Evolutionary conservation across 2,113 vertebrate species (phyloP), one percentile per base, ranked within the genome.

Genomic region (Acanthisitta chloris): DNA sequence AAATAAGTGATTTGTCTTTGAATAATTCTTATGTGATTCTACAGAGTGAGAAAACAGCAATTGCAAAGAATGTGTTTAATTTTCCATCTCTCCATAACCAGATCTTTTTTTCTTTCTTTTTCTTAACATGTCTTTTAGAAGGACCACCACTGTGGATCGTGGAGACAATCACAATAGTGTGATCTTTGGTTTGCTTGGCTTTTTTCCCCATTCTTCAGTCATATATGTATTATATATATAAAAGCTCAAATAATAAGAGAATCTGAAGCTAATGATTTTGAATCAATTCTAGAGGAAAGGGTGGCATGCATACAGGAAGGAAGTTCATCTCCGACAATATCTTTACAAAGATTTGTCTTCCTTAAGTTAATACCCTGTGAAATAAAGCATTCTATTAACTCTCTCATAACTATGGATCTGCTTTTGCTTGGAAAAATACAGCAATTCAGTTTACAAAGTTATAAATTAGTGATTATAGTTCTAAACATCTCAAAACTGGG

Each of bases 1-100:
- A 69, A 59, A 79, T 9, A 38, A 4, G 3, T 61, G 4, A 33
- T 31, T 23, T 34, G 3, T 24, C 21, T 61, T 36, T 31, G 23
- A 54, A 59, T 36, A 49, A 31, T 82, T 49, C 40, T 55, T 61
- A 25, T 14, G 7, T n/a, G 7, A 34, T 52, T 64, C 20, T 62
- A 29, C 19, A 33, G 36, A 65, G 3, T 24, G 9, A 69, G 15
- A 13, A 66, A 62, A 62, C 17, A 81, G 10, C 43, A 90, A 26
- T 31, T 17, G 3, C 0, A 2, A 58, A 74, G 10, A 74, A 38
- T 0, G 0, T 7, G 0, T 24, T 64, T 36, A 24, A 70, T 55
- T 26, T 52, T 42, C n/a, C 64, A n/a, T 58, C 10, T 48, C 14
- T 38, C 9, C 13, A 34, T 43, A 25, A 34, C 1, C 4, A 70